Evolutionary conservation across 2,888 invertebrate genomes (phyloP), one percentile per base, ranked within the genome.

Genomic region (Myopa testacea): DNA sequence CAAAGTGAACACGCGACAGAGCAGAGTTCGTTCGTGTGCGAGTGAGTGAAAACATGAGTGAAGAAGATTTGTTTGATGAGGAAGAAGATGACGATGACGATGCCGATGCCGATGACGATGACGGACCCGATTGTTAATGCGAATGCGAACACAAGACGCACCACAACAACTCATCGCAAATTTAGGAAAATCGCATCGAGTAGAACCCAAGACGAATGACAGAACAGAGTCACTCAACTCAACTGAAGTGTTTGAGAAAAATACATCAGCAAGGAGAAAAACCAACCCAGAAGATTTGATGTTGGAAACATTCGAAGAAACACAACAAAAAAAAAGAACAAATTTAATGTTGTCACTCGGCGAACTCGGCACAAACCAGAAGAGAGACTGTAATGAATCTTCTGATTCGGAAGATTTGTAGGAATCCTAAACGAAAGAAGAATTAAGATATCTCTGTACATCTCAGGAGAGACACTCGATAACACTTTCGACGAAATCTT

Each of bases 11-110:
- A 14, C 55, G 5, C 14, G 5, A 67, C 14, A 34, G 38, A 62
- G 63, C 14, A 19, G 40, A 62, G 58, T 26, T 26, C 37, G 58
- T 19, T 38, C 40, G 60, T 38, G 40, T 45, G 34, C 40, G 72
- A 55, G 37, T 38, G 71, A 72, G 71, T 40, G 71, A 37, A n/a
- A 45, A 68, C 26, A 45, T 68, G 26, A 8, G 45, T 40, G 77
- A 73, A 58, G 76, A 63, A 40, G 78, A 69, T 70, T 37, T 65
- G 58, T 74, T 84, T 83, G 84, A 81, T 80, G 81, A 76, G 72
- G 80, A 84, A 82, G 84, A 65, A 79, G 81, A 71, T 38, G 76
- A 78, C 68, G 77, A 76, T 60, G 74, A 70, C 55, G 75, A 71
- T 72, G 52, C 40, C 45, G 75, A 84, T 82, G 84, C 68, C 60